These are phyloP conservation scores for Vulpes ferrilata DNA, from an alignment of 2,113 vertebrate genomes.

Conservation along the genomic window DNA sequence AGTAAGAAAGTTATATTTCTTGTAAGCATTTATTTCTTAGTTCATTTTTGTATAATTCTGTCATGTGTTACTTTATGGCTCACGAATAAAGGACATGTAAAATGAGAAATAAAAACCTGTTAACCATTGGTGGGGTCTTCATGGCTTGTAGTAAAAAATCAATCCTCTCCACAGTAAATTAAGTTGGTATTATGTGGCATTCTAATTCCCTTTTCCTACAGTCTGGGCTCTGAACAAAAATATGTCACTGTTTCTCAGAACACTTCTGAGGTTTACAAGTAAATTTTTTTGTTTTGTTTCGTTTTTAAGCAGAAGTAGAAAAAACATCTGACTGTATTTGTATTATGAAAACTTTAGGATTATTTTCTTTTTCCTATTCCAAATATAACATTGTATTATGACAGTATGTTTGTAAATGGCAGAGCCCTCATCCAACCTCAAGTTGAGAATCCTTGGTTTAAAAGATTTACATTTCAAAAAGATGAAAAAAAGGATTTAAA, in stretches of 20 bases:
- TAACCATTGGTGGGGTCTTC: not conserved
- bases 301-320: not conserved
- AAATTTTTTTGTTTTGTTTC: not conserved
- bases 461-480: not conserved
- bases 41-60: not conserved
- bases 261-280: not conserved
- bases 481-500: not conserved
- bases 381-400: constrained; percentile 7
- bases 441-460: not conserved
- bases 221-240: not conserved
- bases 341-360: not conserved
- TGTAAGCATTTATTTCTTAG: not conserved
- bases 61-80: not conserved
- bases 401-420: not conserved
- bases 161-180: not conserved
- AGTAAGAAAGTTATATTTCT: not conserved
- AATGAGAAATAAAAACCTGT: not conserved
- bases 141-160: not conserved
- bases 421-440: not conserved
- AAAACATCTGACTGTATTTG: not conserved
- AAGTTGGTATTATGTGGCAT: not conserved
- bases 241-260: not conserved
- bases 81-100: not conserved
- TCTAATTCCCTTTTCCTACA: not conserved
- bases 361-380: not conserved